Evolutionary conservation across 2,797 vertebrate genomes (phyloP), one percentile per base, ranked within the genome.

Genomic region (Rhyacichthys aspro): DNA sequence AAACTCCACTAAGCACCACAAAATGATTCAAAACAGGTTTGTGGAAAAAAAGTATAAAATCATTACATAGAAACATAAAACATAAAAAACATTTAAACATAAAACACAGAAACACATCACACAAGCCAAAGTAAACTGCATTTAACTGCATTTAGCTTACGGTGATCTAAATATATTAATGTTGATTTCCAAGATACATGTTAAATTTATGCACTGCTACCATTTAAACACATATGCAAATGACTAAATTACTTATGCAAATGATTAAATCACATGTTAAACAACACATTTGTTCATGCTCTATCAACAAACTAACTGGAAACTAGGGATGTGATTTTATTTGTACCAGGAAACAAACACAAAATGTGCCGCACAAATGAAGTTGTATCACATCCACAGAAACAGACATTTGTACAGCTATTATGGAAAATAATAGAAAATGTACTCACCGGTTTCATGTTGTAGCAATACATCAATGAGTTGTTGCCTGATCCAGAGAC

Each of bases 381-480:
- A 54, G 44, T 46, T 46, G 19, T 56, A 52, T 52, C 49, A 54
- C 55, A 70, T 8, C 60, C 50, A 55, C 23, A 17, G 48, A 53
- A 54, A 64, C 12, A 43, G 34, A 1, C 48, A n/a, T n/a, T n/a
- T n/a, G 1, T 9, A 34, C 12, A n/a, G 3, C 50, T 54, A 44
- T 43, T 43, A 3, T 34, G 11, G 2, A 28, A n/a, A 53, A 61
- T 48, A 3, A 50, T n/a, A 59, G 23, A 62, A 63, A 50, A 59
- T 61, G 44, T 74, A 92, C 95, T 96, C 86, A 98, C 96, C 81
- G 93, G 94, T 88, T 98, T 97, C 64, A 96, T 93, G 90, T 94
- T 96, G 93, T 95, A 97, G 92, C 95, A 95, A 87, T 95, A 96
- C 95, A 97, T 95, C 82, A 95, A 78, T 71, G 96, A 93, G 93